A percentile compares a stretch with the other conserved stretches of the same genome.
These are phyloP conservation scores for Salvator merianae DNA, from an alignment of 2,113 vertebrate genomes.

Conservation along the genomic window DNA sequence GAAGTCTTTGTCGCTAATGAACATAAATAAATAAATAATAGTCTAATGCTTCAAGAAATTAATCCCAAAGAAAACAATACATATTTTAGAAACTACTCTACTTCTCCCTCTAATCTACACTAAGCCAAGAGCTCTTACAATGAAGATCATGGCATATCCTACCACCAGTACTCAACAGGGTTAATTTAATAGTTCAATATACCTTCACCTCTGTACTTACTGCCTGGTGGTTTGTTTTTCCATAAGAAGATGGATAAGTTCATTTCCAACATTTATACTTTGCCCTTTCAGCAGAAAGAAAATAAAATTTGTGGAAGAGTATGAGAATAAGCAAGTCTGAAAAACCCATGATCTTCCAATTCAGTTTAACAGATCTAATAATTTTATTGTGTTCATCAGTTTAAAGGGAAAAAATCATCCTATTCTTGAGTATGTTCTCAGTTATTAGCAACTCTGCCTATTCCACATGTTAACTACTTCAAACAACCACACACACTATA, in stretches of 20 bases:
- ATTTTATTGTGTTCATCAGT: neutral
- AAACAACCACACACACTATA: too few species aligned
- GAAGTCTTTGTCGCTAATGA: conserved; percentile 72
- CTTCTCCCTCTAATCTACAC: neutral
- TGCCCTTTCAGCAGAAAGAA: neutral
- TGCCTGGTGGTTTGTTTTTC: neutral
- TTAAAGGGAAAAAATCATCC: neutral
- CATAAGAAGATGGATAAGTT: neutral
- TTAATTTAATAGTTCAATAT: neutral
- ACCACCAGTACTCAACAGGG: neutral
- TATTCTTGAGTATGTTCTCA: neutral
- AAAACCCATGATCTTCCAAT: neutral
- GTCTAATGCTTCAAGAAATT: neutral
- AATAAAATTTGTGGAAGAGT: neutral
- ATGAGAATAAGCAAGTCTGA: neutral
- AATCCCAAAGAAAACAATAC: neutral
- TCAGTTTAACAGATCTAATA: neutral
- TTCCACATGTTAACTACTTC: neutral
- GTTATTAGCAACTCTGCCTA: neutral
- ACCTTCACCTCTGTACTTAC: neutral
- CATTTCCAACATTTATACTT: neutral
- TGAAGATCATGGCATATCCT: neutral
- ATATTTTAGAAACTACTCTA: neutral
- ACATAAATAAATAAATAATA: conserved; percentile 19
- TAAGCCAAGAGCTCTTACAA: neutral